phyloP scores from a whole-genome alignment of 2,888 invertebrate genomes.

The Serripes groenlandicus region DNA sequence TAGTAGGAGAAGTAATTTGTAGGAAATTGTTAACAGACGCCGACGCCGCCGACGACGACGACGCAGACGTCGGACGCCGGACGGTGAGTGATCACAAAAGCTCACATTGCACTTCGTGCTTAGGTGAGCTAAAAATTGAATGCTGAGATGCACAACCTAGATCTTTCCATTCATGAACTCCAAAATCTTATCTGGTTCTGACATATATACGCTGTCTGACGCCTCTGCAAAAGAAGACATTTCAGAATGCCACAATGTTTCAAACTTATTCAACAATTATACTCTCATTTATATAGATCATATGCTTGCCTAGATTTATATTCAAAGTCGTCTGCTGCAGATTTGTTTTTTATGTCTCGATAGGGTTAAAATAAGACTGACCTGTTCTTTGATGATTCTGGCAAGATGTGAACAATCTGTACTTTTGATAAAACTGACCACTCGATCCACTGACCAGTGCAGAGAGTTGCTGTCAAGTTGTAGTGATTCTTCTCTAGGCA shows the following conservation, averaged over 20 bases:
- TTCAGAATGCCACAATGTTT: background rate
- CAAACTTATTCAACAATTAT: background rate
- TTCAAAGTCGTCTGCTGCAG: too few relatives aligned
- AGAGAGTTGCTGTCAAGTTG: conserved; percentile 87
- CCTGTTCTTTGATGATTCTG: conserved; percentile 90
- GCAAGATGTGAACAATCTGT: conserved; percentile 91
- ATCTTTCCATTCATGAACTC: background rate
- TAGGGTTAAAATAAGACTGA: conserved; percentile 62
- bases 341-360: background rate
- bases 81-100: too few relatives aligned
- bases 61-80: too few relatives aligned
- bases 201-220: too few relatives aligned
- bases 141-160: background rate
- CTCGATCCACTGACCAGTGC: conserved; percentile 91
- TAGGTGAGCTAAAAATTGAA: too few relatives aligned
- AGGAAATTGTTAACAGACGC: too few relatives aligned
- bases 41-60: too few relatives aligned
- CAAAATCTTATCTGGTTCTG: background rate
- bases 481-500: conserved; percentile 70
- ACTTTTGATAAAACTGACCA: conserved; percentile 90
- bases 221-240: too few relatives aligned
- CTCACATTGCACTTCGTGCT: too few relatives aligned
- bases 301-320: too few relatives aligned
- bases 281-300: background rate
- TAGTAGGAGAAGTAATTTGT: too few relatives aligned